Evolutionary conservation across 2,797 vertebrate species (phyloP), one percentile per base, ranked within the genome.

Genomic region (Peromyscus attwateri): DNA sequence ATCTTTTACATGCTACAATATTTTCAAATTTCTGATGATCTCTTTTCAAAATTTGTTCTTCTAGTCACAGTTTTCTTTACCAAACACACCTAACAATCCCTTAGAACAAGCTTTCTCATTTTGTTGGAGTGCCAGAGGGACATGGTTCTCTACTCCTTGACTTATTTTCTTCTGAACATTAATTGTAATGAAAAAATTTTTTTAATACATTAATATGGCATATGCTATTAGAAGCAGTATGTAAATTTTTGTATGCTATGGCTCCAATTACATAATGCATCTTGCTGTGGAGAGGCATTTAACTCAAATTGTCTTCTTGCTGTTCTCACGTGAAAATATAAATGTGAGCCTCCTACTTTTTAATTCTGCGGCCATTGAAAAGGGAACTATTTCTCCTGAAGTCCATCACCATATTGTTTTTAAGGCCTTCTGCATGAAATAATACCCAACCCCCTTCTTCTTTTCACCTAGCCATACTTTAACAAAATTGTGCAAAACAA

Each of bases 11-110:
- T 43, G n/a, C 23, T 70, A 19, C 46, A 60, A 25, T 52, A 40
- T 87, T 73, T 80, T 75, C 23, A 49, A 90, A 68, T 68, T 68
- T 68, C 19, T 85, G 29, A 11, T 70, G 40, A 55, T 34, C 52
- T 94, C 29, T 71, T 76, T 80, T 79, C 70, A 84, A 89, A 94
- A 94, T 87, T 70, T 70, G 76, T 83, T 81, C 40, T 92, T 88
- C 37, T 27, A 68, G 21, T 89, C 49, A 66, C 37, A 87, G 11
- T 66, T 93, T 12, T 76, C 37, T 71, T 37, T 34, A 66, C 37
- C 12, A 76, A 55, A 73, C 3, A 25, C 64, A 7, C 6, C 6
- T 17, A 57, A 19, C 29, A 76, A 66, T 5, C 29, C 46, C 40
- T 70, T 25, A 9, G 6, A 2, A 79, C 3, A 19, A 19, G 13